Evolutionary conservation across 2,113 vertebrate genomes (phyloP), one percentile per base, ranked within the genome.

Genomic region (Brachypodius melanocephalos): DNA sequence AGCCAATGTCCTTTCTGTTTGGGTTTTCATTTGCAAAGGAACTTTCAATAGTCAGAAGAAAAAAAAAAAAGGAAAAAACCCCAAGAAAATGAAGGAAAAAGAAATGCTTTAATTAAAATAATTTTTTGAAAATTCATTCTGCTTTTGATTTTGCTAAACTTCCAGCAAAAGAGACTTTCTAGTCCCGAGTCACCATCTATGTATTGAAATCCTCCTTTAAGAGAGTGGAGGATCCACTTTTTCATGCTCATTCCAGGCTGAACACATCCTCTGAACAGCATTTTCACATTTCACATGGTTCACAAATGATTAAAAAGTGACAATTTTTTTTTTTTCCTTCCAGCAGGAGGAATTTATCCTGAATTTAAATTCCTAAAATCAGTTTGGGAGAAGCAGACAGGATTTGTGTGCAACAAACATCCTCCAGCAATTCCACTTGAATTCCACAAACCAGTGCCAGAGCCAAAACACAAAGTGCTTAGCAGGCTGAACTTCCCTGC

Each of bases 391-490:
- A 88, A 83, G 86, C 17, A 57, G 38, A 78, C 46, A 78, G 59
- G 62, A 84, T 63, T 92, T 73, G 43, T 89, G 86, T 91, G 57
- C 94, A 93, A 96, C 42, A 40, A 97, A 94, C 81, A 81, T 76
- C 59, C 63, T 94, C 90, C 94, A 96, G 90, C 92, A 96, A 96
- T 95, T 96, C 79, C 88, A 95, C 62, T 91, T 63, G 62, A 96
- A 81, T 87, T 67, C 36, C 85, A 89, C 82, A 95, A 92, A 90
- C n/a, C 94, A 91, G 75, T 58, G 58, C 76, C 94, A 40, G 29
- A 96, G 95, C 89, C 89, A 95, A 96, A 89, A 92, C 29, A 67
- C 58, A 83, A 76, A 91, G 62, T 43, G 36, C 72, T 73, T 58
- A 81, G 79, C 67, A 92, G 55, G 65, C 51, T 91, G 91, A 66